These are phyloP conservation scores for Ifrita kowaldi DNA, from an alignment of 2,113 vertebrate species.

Conservation along the genomic window DNA sequence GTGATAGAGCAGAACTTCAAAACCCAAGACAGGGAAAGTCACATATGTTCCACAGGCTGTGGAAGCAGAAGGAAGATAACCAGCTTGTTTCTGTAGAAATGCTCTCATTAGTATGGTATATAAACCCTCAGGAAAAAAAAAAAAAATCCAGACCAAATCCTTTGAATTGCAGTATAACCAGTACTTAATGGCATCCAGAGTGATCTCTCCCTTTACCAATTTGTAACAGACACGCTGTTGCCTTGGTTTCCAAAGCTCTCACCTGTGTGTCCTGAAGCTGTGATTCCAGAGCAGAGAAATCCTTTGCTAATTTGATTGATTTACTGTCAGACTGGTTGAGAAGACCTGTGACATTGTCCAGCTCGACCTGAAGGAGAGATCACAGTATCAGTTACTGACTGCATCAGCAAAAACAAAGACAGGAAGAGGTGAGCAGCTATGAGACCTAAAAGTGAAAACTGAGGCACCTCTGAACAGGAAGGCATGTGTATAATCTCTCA, in stretches of 20 bases:
- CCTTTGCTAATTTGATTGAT: constrained; percentile 92
- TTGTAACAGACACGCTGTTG: not conserved
- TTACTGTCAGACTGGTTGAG: constrained; percentile 89
- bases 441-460: not conserved
- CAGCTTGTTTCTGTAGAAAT: not conserved
- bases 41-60: not conserved
- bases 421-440: not conserved
- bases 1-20: not conserved
- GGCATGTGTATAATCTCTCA: not conserved
- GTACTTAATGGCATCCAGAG: not conserved
- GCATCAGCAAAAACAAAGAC: not conserved
- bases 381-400: not conserved
- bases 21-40: not conserved
- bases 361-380: constrained; percentile 75
- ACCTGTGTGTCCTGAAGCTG: constrained; percentile 97
- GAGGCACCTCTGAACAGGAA: not conserved
- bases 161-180: not conserved
- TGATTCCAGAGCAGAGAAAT: constrained; percentile 89
- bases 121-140: not conserved
- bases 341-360: constrained; percentile 85
- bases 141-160: not conserved
- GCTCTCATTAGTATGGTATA: not conserved
- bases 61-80: not conserved
- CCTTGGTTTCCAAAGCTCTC: not conserved
- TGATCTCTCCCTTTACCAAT: not conserved